Evolutionary conservation across 2,888 invertebrate species (phyloP), one percentile per base, ranked within the genome.

Genomic region (Camptogramma bilineatum): DNA sequence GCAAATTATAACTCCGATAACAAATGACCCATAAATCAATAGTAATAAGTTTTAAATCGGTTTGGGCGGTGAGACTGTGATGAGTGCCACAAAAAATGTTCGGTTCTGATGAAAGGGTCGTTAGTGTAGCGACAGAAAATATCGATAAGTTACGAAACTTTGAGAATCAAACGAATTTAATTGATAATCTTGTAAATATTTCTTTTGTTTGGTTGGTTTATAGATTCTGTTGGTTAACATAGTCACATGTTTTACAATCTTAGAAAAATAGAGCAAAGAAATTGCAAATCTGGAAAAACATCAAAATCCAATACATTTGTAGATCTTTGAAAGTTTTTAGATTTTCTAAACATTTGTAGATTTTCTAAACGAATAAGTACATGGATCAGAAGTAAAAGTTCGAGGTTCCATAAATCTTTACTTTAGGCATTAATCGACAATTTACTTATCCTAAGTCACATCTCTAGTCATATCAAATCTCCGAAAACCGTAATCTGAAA

Each of bases 401-500:
- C n/a, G n/a, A n/a, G n/a, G n/a, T n/a, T n/a, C n/a, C n/a, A n/a
- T n/a, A n/a, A n/a, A n/a, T n/a, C n/a, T n/a, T n/a, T n/a, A n/a
- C n/a, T n/a, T n/a, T 24, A 24, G 24, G 24, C 24, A 24, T 4
- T 28, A 7, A 28, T 28, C 28, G 28, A 28, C 28, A 4, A 28
- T 8, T 28, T 28, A 28, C 7, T 28, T 28, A 28, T 5, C 4
- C 4, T 2, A 7, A 44, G 31, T 13, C 34, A 21, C 59, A 52
- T 42, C 66, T 13, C 66, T 62, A 62, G 46, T 51, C 47, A 52
- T 52, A 59, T 59, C 60, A 52, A 51, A 66, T 63, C 51, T 34
- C 47, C 52, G 54, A 58, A 62, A 61, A 55, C 16, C 42, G 46
- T 81, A 82, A 83, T 83, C 82, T 78, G 64, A 39, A 68, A 70